Evolutionary conservation across 1,140 invertebrate species (phyloP).

Genomic region (Dendrolimus kikuchii): DNA sequence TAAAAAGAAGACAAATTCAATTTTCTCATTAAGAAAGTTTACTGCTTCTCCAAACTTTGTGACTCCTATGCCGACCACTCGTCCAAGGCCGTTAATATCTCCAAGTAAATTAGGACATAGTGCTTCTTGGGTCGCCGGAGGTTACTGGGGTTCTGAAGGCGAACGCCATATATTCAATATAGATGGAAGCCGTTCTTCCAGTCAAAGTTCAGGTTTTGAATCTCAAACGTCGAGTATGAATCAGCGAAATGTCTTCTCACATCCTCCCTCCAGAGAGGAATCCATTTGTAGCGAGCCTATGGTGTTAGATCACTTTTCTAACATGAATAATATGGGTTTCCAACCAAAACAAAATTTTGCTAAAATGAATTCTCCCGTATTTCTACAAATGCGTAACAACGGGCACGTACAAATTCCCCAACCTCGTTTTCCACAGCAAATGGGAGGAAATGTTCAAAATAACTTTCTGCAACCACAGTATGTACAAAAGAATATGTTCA

Average conservation of each 20-base stretch:
- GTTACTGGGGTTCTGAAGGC: conserved; percentile 66
- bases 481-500: conserved; percentile 34
- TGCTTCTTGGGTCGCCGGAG: conserved; percentile 69
- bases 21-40: conserved; percentile 61
- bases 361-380: conserved; percentile 24
- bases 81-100: conserved; percentile 55
- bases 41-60: conserved; percentile 59
- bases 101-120: conserved; percentile 64
- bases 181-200: conserved; percentile 64
- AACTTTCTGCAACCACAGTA: conserved; percentile 28
- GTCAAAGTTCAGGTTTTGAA: conserved; percentile 71
- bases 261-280: conserved; percentile 59
- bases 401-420: conserved; percentile 62
- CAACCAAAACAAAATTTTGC: conserved; percentile 26
- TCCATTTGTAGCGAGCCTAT: conserved; percentile 55
- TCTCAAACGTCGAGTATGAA: conserved; percentile 63
- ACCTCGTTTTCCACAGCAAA: conserved; percentile 41
- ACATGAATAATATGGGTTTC: conserved; percentile 22
- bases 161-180: conserved; percentile 49
- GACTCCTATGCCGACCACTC: conserved; percentile 42
- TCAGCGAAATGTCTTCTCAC: conserved; percentile 56
- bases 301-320: conserved; percentile 46
- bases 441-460: conserved; percentile 25
- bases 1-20: conserved; percentile 40
- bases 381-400: conserved; percentile 61